These are phyloP conservation scores for Pandion haliaetus DNA, from an alignment of 2,113 vertebrate genomes.

Conservation along the genomic window DNA sequence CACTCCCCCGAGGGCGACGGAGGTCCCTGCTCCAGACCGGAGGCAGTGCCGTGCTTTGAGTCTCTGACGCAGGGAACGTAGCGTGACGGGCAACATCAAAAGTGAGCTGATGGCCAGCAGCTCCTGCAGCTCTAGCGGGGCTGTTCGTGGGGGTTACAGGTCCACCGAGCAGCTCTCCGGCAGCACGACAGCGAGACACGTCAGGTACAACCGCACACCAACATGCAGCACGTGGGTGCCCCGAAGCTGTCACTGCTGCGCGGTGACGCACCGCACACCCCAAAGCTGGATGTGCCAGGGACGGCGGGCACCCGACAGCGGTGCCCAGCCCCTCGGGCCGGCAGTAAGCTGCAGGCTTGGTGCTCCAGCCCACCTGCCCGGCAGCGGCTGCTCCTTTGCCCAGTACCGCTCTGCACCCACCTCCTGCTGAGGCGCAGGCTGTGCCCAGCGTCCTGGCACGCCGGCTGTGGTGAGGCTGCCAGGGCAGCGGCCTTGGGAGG, in stretches of 20 bases:
- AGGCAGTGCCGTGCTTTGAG: not conserved
- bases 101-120: not conserved
- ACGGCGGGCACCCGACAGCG: rapidly evolving
- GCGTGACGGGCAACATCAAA: not conserved
- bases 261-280: rapidly evolving
- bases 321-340: not conserved
- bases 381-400: not conserved
- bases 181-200: rapidly evolving
- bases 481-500: not conserved
- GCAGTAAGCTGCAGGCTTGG: not conserved
- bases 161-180: not conserved
- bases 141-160: rapidly evolving
- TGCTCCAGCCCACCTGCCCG: not conserved
- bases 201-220: rapidly evolving
- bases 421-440: rapidly evolving
- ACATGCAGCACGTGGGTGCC: rapidly evolving
- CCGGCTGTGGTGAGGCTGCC: not conserved
- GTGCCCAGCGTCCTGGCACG: not conserved
- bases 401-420: not conserved
- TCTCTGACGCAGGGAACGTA: rapidly evolving
- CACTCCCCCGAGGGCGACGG: not conserved
- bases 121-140: not conserved
- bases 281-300: not conserved
- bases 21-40: rapidly evolving
- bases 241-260: not conserved